These are phyloP conservation scores for Amitus sp. DNA, from an alignment of 2,888 invertebrate species.

Conservation along the genomic window DNA sequence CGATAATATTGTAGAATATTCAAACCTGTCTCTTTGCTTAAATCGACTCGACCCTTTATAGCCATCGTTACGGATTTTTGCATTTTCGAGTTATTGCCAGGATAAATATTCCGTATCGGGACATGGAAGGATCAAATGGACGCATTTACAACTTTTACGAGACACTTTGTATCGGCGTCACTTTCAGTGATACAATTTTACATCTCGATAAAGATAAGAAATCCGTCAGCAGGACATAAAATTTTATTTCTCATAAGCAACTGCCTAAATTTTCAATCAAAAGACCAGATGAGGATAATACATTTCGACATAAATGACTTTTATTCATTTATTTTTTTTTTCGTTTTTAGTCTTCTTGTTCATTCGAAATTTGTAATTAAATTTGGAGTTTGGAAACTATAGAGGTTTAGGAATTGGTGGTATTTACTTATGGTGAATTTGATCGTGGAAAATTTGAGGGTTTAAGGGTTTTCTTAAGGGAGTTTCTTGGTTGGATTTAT, in stretches of 20 bases:
- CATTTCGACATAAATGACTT: no score
- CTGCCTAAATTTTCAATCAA: background rate
- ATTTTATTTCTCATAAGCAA: background rate
- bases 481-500: no score
- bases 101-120: constrained; percentile 10
- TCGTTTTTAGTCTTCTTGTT: no score
- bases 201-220: constrained; percentile 1
- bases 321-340: no score
- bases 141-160: constrained; percentile 3
- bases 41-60: constrained; percentile 26
- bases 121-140: constrained; percentile 10
- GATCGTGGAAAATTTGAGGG: no score
- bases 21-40: constrained; percentile 44
- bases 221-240: background rate
- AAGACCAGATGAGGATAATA: no score
- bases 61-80: constrained; percentile 26
- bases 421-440: no score
- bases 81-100: constrained; percentile 8
- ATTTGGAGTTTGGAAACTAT: no score
- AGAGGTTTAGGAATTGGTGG: no score
- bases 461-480: no score
- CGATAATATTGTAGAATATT: constrained; percentile 58
- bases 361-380: no score
- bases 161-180: constrained; percentile 10
- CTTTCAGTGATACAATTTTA: constrained; percentile 6